Percentiles rank a stretch among this genome's conserved stretches.
phyloP scores from a whole-genome alignment of 2,888 invertebrate species.

The Patella depressa region DNA sequence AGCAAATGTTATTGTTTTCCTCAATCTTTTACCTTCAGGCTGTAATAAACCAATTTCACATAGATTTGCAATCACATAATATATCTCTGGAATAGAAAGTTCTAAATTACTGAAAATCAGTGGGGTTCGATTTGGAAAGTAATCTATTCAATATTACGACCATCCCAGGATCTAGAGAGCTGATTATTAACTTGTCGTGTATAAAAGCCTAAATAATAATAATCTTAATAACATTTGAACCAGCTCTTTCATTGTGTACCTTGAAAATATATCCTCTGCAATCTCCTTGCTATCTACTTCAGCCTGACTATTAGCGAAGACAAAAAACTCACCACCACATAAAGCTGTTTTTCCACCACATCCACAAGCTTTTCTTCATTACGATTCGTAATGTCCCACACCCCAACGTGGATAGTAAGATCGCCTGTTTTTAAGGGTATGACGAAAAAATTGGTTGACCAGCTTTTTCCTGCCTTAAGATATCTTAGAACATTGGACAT shows the following conservation, averaged over 20 bases:
- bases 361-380: slow-evolving; percentile 23
- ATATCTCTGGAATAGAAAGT: no score
- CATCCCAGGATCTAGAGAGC: no score
- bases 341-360: slow-evolving; percentile 29
- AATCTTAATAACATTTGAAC: no score
- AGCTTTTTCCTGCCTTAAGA: not conserved
- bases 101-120: no score
- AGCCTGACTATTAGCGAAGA: slow-evolving; percentile 17
- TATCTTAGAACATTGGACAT: not conserved
- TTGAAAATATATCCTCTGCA: no score
- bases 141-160: no score
- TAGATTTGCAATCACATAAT: no score
- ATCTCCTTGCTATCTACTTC: no score
- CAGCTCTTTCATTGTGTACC: no score
- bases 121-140: no score
- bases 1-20: slow-evolving; percentile 36
- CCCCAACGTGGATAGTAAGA: slow-evolving; percentile 18
- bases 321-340: slow-evolving; percentile 35
- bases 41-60: not conserved
- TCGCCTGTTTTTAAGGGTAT: slow-evolving; percentile 35
- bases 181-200: no score
- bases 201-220: no score
- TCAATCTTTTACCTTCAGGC: slow-evolving; percentile 32
- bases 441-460: slow-evolving; percentile 16
- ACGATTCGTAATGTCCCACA: not conserved